phyloP scores from a whole-genome alignment of 2,888 invertebrate genomes.

The Unio delphinus region DNA sequence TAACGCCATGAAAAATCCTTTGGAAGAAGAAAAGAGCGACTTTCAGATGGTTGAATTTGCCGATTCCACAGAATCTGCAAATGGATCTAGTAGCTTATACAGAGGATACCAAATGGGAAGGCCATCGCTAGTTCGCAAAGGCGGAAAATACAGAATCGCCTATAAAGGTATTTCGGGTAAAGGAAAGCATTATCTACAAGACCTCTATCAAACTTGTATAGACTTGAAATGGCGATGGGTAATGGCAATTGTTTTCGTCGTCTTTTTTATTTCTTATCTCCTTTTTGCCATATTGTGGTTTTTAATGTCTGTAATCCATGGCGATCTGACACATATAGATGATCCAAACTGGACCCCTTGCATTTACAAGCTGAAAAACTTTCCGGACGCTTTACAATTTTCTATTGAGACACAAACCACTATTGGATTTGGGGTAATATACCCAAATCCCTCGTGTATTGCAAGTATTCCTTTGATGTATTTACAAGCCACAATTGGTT shows the following conservation, averaged over 20 bases:
- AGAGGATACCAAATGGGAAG: constrained; percentile 47
- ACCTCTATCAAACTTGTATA: constrained; percentile 94
- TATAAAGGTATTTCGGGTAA: constrained; percentile 81
- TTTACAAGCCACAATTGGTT: constrained; percentile 90
- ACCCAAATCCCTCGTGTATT: constrained; percentile 91
- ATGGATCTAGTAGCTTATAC: constrained; percentile 15
- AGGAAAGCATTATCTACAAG: constrained; percentile 69
- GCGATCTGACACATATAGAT: constrained; percentile 63
- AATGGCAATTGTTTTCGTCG: constrained; percentile 88
- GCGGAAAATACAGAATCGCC: constrained; percentile 95
- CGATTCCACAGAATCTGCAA: constrained; percentile 17
- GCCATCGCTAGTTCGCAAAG: constrained; percentile 86
- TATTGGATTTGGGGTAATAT: constrained; percentile 89
- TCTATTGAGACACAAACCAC: constrained; percentile 97
- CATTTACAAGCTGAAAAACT: constrained; percentile 83
- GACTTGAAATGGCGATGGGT: constrained; percentile 91
- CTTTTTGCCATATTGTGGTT: constrained; percentile 79
- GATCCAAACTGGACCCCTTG: constrained; percentile 67
- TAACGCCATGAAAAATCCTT: no score
- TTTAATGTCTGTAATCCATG: constrained; percentile 66
- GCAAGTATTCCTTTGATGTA: constrained; percentile 91
- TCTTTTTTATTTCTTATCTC: constrained; percentile 89
- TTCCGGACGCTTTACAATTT: constrained; percentile 93
- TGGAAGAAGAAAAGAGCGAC: constrained; percentile 10
- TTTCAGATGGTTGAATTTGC: constrained; percentile 47